Evolutionary conservation across 2,113 vertebrate species (phyloP).

Genomic region (Heterocephalus glaber): DNA sequence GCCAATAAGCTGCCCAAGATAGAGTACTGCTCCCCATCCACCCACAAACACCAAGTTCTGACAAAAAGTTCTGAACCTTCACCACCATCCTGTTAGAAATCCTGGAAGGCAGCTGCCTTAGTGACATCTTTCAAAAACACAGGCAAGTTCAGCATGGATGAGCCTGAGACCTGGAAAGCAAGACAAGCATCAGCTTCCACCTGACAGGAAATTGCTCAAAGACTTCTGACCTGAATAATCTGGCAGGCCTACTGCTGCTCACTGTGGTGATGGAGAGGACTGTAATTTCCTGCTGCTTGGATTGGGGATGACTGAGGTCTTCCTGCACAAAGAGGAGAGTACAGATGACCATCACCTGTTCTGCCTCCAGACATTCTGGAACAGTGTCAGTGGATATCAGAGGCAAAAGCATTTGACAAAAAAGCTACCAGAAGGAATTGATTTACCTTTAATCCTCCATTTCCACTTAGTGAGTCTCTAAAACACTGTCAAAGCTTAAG

Average conservation of each 20-base stretch:
- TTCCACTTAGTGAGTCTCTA: too few relatives aligned
- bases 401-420: too few relatives aligned
- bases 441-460: too few relatives aligned
- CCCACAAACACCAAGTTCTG: too few relatives aligned
- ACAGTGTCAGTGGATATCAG: neutral
- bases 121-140: too few relatives aligned
- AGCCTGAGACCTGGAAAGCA: neutral
- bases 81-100: too few relatives aligned
- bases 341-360: neutral
- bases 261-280: neutral
- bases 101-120: too few relatives aligned
- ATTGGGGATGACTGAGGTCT: neutral
- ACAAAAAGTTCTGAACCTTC: too few relatives aligned
- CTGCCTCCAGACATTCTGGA: neutral
- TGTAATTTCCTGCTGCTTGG: neutral
- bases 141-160: neutral
- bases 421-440: too few relatives aligned
- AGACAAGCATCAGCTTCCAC: neutral
- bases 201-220: neutral
- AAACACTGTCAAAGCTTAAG: too few relatives aligned
- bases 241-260: neutral
- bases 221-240: neutral
- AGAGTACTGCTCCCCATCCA: too few relatives aligned
- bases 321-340: neutral
- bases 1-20: too few relatives aligned